These are phyloP conservation scores for Lophura nycthemera DNA, from an alignment of 2,113 vertebrate species.

Conservation along the genomic window DNA sequence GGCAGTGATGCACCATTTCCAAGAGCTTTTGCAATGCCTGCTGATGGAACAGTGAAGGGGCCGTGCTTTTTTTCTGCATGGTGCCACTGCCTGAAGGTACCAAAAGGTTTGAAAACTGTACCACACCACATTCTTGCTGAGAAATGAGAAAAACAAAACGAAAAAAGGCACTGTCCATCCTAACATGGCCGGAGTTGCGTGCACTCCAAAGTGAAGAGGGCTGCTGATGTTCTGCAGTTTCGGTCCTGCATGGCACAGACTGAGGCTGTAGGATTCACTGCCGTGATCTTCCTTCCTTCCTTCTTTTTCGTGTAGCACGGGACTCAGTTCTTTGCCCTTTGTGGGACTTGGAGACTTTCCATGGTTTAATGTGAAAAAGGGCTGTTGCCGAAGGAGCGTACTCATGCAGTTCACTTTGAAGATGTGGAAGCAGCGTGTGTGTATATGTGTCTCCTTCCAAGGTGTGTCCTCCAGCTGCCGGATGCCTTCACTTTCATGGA, in stretches of 20 bases:
- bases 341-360: constrained; percentile 62
- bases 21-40: neutral
- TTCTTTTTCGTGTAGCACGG: neutral
- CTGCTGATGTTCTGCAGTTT: constrained; percentile 41
- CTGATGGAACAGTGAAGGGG: neutral
- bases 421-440: constrained; percentile 1
- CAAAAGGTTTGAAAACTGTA: neutral
- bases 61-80: neutral
- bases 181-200: neutral
- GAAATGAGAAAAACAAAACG: neutral
- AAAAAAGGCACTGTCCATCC: neutral
- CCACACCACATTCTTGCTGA: neutral
- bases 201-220: constrained; percentile 2
- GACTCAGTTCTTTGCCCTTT: constrained; percentile 37
- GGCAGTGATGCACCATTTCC: neutral
- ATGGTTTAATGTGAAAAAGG: constrained; percentile 67
- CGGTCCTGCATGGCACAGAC: neutral
- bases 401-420: constrained; percentile 62
- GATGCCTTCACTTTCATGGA: constrained; percentile 40
- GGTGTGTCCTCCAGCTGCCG: constrained; percentile 60
- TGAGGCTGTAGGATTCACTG: neutral
- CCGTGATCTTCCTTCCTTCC: constrained; percentile 3
- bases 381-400: constrained; percentile 10
- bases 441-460: constrained; percentile 21
- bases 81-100: neutral